These are phyloP conservation scores for Onychomys arenicola DNA, from an alignment of 2,797 vertebrate genomes.

Conservation along the genomic window DNA sequence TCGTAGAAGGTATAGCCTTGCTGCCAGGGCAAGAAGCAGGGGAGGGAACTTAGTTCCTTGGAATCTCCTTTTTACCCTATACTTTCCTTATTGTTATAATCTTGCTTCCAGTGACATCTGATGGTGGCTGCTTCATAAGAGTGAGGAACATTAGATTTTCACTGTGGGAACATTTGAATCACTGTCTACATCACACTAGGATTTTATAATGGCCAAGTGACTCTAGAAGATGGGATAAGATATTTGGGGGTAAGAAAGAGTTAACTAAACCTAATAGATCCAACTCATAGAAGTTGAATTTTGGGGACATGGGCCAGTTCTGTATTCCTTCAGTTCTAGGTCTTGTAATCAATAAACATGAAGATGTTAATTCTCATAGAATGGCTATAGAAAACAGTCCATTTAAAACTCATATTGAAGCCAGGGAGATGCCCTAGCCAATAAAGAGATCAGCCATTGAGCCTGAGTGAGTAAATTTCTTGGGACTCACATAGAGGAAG, in stretches of 20 bases:
- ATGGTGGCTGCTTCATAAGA: neutral
- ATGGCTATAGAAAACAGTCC: neutral
- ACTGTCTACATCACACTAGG: neutral
- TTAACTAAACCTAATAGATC: neutral
- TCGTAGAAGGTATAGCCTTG: neutral
- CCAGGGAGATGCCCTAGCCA: neutral
- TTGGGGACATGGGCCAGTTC: neutral
- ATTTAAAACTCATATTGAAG: neutral
- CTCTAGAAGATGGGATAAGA: neutral
- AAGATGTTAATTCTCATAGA: neutral
- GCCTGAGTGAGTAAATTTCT: no score
- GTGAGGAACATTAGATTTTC: neutral
- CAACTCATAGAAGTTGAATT: neutral
- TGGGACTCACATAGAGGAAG: neutral
- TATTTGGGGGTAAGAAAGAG: neutral
- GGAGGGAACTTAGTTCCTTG: neutral
- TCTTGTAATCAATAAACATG: neutral
- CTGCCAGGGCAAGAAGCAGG: neutral
- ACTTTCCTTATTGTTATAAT: slow-evolving; percentile 53
- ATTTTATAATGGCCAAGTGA: neutral
- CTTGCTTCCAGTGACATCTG: neutral
- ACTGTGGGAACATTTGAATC: neutral
- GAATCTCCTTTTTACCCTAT: slow-evolving; percentile 43
- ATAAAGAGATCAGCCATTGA: neutral
- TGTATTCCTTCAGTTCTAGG: neutral